A percentile compares a stretch with the other conserved stretches of the same genome.
Evolutionary conservation across 2,113 vertebrate genomes (phyloP).

Genomic region (Picathartes gymnocephalus): DNA sequence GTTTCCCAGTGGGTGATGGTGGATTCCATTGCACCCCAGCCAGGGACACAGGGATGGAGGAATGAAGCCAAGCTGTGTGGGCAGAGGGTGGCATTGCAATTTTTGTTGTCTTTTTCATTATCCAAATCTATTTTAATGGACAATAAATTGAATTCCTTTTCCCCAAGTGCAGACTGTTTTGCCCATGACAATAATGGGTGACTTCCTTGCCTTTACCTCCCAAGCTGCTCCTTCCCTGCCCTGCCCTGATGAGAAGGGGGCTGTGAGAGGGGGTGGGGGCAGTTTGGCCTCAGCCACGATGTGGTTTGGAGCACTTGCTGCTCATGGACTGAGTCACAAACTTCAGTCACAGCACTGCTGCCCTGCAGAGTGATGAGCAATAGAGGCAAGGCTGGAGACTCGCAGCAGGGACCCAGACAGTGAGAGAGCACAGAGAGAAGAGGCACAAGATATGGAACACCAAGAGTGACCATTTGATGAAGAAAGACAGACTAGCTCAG

Average conservation of each 20-base stretch:
- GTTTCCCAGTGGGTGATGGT: background rate
- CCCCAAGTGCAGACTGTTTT: background rate
- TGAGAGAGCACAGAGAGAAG: background rate
- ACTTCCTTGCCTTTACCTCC: background rate
- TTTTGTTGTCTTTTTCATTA: background rate
- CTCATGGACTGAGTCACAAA: constrained; percentile 17
- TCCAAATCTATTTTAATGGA: background rate
- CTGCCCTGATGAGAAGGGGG: background rate
- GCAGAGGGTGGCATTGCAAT: background rate
- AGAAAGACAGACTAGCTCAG: background rate
- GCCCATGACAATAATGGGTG: rapidly evolving
- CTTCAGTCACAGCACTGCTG: background rate
- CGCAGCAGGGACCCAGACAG: background rate
- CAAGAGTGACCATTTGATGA: constrained; percentile 25
- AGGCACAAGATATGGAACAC: background rate
- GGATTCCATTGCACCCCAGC: background rate
- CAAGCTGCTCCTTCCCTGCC: background rate
- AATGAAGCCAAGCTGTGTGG: rapidly evolving
- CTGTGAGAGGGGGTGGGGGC: background rate
- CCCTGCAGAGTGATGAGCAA: background rate
- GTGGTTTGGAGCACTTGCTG: background rate
- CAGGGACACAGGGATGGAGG: background rate
- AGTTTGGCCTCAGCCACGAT: background rate
- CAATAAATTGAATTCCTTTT: background rate
- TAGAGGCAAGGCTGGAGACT: background rate